A percentile compares a stretch with the other conserved stretches of the same genome.
phyloP scores from a whole-genome alignment of 2,113 vertebrate genomes.

The Melanerpes formicivorus region DNA sequence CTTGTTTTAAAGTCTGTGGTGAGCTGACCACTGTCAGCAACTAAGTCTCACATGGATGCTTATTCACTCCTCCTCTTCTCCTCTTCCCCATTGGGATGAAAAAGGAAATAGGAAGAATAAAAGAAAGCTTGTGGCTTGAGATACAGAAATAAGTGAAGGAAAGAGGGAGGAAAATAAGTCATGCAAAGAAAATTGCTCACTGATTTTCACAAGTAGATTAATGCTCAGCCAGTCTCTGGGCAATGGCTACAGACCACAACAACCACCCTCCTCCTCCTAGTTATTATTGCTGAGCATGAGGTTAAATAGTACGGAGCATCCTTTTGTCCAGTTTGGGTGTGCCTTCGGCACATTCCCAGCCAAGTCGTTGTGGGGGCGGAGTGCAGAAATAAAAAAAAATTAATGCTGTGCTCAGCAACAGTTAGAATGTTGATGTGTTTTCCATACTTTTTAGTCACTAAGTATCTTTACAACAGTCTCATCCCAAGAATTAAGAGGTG shows the following conservation, averaged over 20 bases:
- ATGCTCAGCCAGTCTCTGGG: background rate
- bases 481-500: background rate
- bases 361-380: fast-evolving
- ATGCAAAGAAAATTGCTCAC: background rate
- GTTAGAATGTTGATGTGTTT: background rate
- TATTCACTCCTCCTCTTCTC: background rate
- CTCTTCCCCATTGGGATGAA: background rate
- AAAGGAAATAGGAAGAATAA: background rate
- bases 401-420: background rate
- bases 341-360: no score
- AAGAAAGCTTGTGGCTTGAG: background rate
- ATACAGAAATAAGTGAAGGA: background rate
- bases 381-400: background rate
- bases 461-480: background rate
- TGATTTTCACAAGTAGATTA: background rate
- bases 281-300: background rate
- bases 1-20: background rate
- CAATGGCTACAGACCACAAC: background rate
- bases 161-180: background rate
- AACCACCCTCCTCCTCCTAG: background rate
- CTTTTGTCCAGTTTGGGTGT: background rate
- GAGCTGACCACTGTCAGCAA: background rate
- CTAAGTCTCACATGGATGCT: background rate
- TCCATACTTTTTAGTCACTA: background rate
- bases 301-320: background rate